Evolutionary conservation across 2,113 vertebrate genomes (phyloP).

Genomic region (Crotalus helleri): DNA sequence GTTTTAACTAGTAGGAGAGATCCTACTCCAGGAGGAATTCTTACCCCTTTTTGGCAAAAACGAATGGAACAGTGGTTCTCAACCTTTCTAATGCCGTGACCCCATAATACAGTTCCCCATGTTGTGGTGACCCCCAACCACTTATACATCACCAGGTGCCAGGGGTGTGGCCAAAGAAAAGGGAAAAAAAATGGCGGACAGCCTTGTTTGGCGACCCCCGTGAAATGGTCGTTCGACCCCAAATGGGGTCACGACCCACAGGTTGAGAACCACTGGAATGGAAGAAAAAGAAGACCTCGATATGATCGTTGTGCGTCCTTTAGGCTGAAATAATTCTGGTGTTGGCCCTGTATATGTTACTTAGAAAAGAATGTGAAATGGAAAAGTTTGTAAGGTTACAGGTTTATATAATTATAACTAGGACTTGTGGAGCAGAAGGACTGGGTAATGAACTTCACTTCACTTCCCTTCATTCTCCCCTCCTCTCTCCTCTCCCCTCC

Average conservation of each 20-base stretch:
- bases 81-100: too few species aligned
- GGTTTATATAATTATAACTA: neutral
- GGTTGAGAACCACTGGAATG: too few species aligned
- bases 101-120: too few species aligned
- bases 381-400: neutral
- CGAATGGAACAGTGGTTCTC: too few species aligned
- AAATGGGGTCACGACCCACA: too few species aligned
- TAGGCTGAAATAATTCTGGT: neutral
- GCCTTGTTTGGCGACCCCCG: too few species aligned
- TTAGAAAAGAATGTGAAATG: neutral
- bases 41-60: neutral
- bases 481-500: neutral
- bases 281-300: neutral
- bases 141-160: too few species aligned
- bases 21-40: neutral
- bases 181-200: too few species aligned
- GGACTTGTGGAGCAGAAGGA: neutral
- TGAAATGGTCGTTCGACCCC: too few species aligned
- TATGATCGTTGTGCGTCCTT: neutral
- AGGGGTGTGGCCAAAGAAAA: too few species aligned
- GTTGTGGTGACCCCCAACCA: too few species aligned
- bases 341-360: neutral
- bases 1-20: neutral
- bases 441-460: neutral
- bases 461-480: neutral